Percentiles rank a stretch among this genome's conserved stretches.
Conservation (phyloP, 2,888 invertebrate species). For the Prostheceraeus crozeri region DNA sequence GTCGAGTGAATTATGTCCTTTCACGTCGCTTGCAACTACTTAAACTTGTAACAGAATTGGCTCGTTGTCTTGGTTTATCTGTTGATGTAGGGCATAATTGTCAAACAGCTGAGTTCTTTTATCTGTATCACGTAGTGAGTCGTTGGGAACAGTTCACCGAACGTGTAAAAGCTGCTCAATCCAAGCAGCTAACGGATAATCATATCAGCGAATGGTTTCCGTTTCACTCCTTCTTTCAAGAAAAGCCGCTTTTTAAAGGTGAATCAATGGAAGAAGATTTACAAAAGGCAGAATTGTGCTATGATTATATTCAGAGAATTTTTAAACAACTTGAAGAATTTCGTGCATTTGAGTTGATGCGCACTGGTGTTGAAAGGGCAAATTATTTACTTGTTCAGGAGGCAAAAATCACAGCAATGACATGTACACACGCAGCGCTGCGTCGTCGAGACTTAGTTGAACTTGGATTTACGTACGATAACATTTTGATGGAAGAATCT, state of each 20-base stretch:
- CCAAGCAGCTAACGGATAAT: too few relatives aligned
- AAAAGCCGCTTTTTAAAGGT: conserved; percentile 54
- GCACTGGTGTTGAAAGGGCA: conserved; percentile 88
- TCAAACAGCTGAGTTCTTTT: conserved; percentile 97
- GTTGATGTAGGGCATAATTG: conserved; percentile 48
- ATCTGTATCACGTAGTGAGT: conserved; percentile 79
- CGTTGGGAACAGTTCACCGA: conserved; percentile 86
- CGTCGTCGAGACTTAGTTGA: conserved; percentile 79
- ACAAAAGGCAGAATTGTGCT: conserved; percentile 83
- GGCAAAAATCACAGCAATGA: conserved; percentile 99
- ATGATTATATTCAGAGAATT: conserved; percentile 82
- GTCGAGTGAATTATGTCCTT: conserved; percentile 93
- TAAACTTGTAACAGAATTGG: conserved; percentile 75
- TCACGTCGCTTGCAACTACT: conserved; percentile 82
- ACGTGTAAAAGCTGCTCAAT: too few relatives aligned
- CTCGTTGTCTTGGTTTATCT: conserved; percentile 68
- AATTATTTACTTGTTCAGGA: conserved; percentile 93
- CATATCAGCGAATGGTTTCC: too few relatives aligned
- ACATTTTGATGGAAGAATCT: conserved; percentile 97
- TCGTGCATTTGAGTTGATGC: conserved; percentile 86
- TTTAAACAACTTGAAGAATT: conserved; percentile 93
- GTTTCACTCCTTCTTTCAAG: too few relatives aligned
- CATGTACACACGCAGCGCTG: conserved; percentile 96
- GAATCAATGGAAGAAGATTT: conserved; percentile 71
- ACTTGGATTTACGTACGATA: conserved; percentile 62